phyloP scores from a whole-genome alignment of 2,797 vertebrate genomes.

The Thunnus albacares region DNA sequence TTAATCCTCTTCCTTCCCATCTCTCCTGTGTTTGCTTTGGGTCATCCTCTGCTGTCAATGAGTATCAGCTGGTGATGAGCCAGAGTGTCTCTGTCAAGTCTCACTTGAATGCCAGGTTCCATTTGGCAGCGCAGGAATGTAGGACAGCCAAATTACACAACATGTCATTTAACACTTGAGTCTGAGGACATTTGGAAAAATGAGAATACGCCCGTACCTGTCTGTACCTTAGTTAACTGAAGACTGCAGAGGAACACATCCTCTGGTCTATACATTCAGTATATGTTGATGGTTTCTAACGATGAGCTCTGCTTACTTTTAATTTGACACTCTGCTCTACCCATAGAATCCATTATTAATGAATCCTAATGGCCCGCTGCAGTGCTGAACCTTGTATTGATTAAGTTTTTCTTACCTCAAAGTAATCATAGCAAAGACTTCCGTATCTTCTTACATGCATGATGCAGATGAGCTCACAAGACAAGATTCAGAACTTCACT shows the following conservation, averaged over 20 bases:
- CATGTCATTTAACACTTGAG: not conserved
- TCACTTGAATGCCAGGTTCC: not conserved
- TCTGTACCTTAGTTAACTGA: not conserved
- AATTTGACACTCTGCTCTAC: conserved; percentile 57
- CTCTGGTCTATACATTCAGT: not conserved
- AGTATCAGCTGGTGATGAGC: conserved; percentile 6
- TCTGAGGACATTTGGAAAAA: not conserved
- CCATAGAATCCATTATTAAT: conserved; percentile 77
- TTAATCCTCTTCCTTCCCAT: conserved; percentile 20
- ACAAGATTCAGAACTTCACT: not conserved
- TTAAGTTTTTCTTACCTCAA: conserved; percentile 71
- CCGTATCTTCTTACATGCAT: conserved; percentile 20
- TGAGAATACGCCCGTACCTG: conserved; percentile 3
- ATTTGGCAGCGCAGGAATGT: conserved; percentile 23
- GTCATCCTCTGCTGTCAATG: conserved; percentile 23
- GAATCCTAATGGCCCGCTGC: conserved; percentile 71
- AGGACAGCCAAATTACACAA: not conserved
- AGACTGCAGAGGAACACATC: not conserved
- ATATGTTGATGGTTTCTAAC: conserved; percentile 12
- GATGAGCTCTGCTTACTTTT: conserved; percentile 60
- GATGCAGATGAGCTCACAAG: too few species aligned
- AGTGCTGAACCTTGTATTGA: conserved; percentile 60
- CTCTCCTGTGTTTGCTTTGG: conserved; percentile 1
- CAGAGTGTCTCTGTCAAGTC: not conserved
- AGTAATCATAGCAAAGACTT: conserved; percentile 61